Percentiles rank a stretch among this genome's conserved stretches.
These are phyloP conservation scores for Carabus problematicus DNA, from an alignment of 2,888 invertebrate species.

Conservation along the genomic window DNA sequence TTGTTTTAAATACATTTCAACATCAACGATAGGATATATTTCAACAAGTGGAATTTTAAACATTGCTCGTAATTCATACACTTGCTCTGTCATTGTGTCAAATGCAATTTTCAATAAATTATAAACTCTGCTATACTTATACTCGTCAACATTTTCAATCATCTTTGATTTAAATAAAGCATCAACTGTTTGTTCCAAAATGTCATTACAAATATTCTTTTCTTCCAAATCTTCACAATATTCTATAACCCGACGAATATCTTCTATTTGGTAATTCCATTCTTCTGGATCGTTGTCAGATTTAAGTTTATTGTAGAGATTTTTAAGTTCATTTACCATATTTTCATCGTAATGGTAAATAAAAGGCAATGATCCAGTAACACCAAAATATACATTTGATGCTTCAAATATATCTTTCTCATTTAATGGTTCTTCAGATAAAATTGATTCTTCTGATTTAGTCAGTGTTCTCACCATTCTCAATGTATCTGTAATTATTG, in stretches of 20 bases:
- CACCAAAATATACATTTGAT: conserved; percentile 44
- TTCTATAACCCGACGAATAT: conserved; percentile 44
- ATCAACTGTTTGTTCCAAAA: conserved; percentile 41
- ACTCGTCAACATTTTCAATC: conserved; percentile 29
- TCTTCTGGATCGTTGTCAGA: conserved; percentile 30
- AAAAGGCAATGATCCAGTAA: conserved; percentile 32
- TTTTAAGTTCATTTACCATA: conserved; percentile 45
- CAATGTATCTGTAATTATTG: conserved; percentile 44
- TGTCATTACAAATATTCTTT: conserved; percentile 8
- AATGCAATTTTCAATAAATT: conserved; percentile 46
- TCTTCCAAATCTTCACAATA: conserved; percentile 3
- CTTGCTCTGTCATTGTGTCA: conserved; percentile 45
- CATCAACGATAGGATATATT: conserved; percentile 40
- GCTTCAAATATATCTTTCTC: conserved; percentile 48
- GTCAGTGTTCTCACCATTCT: neutral
- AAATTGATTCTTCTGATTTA: neutral
- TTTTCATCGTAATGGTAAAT: conserved; percentile 46
- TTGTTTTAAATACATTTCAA: conserved; percentile 21
- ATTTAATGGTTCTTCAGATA: conserved; percentile 10
- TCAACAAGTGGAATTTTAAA: conserved; percentile 36
- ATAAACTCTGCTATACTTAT: conserved; percentile 43
- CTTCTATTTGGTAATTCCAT: conserved; percentile 44
- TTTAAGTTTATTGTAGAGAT: conserved; percentile 45
- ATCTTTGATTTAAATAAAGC: conserved; percentile 44
- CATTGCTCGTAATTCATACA: conserved; percentile 37